A percentile compares a stretch with the other conserved stretches of the same genome.
Evolutionary conservation across 2,797 vertebrate species (phyloP).

Genomic region (Leuciscus waleckii): DNA sequence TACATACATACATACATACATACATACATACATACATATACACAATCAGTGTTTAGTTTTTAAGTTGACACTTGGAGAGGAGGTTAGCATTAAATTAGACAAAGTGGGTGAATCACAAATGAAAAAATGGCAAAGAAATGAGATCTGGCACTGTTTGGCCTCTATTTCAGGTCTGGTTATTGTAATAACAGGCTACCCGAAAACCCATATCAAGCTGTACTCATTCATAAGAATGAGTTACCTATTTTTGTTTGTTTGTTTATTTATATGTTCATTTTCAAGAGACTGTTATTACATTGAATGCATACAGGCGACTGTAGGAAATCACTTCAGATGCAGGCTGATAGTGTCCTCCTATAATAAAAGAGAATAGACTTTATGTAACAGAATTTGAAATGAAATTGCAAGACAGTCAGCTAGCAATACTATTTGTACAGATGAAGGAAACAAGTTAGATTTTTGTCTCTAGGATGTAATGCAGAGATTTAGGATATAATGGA

Average conservation of each 20-base stretch:
- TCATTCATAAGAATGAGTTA: not conserved
- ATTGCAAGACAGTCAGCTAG: slow-evolving; percentile 24
- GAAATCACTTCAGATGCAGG: slow-evolving; percentile 14
- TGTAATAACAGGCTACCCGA: slow-evolving; percentile 10
- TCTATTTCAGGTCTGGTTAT: slow-evolving; percentile 12
- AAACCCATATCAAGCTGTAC: slow-evolving; percentile 21
- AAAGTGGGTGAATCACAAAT: slow-evolving; percentile 4
- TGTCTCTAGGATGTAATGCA: slow-evolving; percentile 24
- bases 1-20: too few species aligned
- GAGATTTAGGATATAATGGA: slow-evolving; percentile 36
- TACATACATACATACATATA: too few species aligned
- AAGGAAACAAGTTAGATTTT: slow-evolving; percentile 7
- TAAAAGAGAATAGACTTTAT: slow-evolving; percentile 17
- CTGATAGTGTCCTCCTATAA: slow-evolving; percentile 18
- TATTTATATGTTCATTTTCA: slow-evolving; percentile 31
- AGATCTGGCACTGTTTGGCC: slow-evolving; percentile 5
- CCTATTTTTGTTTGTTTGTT: slow-evolving; percentile 15
- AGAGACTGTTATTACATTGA: slow-evolving; percentile 21
- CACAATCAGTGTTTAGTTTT: not conserved
- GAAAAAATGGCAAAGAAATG: slow-evolving; percentile 25
- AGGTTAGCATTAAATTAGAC: not conserved
- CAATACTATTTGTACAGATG: slow-evolving; percentile 8
- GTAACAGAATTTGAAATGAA: slow-evolving; percentile 25
- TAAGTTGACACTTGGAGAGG: not conserved
- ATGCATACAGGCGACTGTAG: slow-evolving; percentile 4